These are phyloP conservation scores for Pogonus chalceus DNA, from an alignment of 1,140 invertebrate genomes.

Conservation along the genomic window DNA sequence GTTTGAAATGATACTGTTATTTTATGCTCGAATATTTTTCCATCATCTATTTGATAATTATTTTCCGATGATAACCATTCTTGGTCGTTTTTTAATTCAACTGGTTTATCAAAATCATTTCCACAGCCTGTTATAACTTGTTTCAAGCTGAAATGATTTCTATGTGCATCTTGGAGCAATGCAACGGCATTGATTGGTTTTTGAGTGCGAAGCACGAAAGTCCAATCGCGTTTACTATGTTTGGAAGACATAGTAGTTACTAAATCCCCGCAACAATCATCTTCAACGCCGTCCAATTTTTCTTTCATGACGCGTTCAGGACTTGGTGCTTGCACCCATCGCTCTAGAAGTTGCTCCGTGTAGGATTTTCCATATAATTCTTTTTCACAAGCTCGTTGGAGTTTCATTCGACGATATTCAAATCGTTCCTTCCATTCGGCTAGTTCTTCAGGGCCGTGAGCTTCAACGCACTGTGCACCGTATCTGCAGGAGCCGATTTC, in stretches of 20 bases:
- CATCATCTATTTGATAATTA: conserved; percentile 28
- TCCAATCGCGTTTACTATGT: conserved; percentile 55
- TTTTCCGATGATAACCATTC: conserved; percentile 41
- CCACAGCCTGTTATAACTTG: conserved; percentile 33
- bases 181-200: conserved; percentile 49
- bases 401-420: conserved; percentile 50
- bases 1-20: conserved; percentile 62
- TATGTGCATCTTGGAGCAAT: conserved; percentile 59
- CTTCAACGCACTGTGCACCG: conserved; percentile 62
- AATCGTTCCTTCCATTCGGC: conserved; percentile 66
- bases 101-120: conserved; percentile 11
- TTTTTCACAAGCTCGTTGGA: conserved; percentile 55
- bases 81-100: conserved; percentile 42
- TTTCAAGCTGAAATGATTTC: conserved; percentile 59
- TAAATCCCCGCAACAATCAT: conserved; percentile 48
- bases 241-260: conserved; percentile 56
- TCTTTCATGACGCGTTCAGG: conserved; percentile 48
- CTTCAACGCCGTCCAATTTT: conserved; percentile 47
- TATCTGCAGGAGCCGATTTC: conserved; percentile 49
- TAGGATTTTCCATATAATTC: conserved; percentile 49
- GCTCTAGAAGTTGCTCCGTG: conserved; percentile 55
- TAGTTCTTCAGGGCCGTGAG: conserved; percentile 61
- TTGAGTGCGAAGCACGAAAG: conserved; percentile 47
- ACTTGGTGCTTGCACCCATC: conserved; percentile 46
- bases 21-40: conserved; percentile 39